Conservation (phyloP, 2,888 invertebrate genomes). For the Cabera pusaria region DNA sequence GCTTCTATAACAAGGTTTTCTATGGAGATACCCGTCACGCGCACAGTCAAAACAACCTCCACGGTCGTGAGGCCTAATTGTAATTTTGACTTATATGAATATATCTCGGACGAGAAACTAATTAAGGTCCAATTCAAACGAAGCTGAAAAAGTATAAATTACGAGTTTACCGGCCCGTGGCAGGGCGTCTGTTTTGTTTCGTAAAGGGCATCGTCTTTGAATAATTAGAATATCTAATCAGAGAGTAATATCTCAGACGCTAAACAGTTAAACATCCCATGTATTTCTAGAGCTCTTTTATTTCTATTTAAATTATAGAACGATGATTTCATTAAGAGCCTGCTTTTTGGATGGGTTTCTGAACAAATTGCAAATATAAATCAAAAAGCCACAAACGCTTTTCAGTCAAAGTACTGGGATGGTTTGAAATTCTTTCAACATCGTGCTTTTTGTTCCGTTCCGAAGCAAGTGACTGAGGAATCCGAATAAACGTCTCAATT, state of each 20-base stretch:
- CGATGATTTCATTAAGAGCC: too few species aligned
- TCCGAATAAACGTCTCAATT: conserved; percentile 36
- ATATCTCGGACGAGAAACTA: conserved; percentile 41
- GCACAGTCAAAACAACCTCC: conserved; percentile 2
- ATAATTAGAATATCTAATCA: conserved; percentile 17
- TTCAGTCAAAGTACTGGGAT: conserved; percentile 34
- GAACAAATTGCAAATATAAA: conserved; percentile 2
- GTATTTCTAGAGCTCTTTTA: too few species aligned
- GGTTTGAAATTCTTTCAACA: conserved; percentile 17
- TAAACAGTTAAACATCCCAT: too few species aligned
- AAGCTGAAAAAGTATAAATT: conserved; percentile 16
- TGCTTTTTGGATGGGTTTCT: too few species aligned
- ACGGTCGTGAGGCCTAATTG: conserved; percentile 38
- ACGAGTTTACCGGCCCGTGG: conserved; percentile 14
- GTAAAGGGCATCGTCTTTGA: conserved; percentile 16
- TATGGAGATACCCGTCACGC: too few species aligned
- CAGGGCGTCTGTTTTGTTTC: conserved; percentile 19
- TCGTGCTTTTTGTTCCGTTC: conserved; percentile 31
- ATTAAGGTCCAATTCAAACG: conserved; percentile 15
- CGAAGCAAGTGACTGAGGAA: conserved; percentile 17
- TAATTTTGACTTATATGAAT: conserved; percentile 52
- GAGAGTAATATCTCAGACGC: too few species aligned
- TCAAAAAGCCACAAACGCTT: conserved; percentile 26
- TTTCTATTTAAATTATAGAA: too few species aligned
- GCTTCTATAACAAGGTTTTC: too few species aligned